These are phyloP conservation scores for Laticauda colubrina DNA, from an alignment of 2,113 vertebrate genomes.

Conservation along the genomic window DNA sequence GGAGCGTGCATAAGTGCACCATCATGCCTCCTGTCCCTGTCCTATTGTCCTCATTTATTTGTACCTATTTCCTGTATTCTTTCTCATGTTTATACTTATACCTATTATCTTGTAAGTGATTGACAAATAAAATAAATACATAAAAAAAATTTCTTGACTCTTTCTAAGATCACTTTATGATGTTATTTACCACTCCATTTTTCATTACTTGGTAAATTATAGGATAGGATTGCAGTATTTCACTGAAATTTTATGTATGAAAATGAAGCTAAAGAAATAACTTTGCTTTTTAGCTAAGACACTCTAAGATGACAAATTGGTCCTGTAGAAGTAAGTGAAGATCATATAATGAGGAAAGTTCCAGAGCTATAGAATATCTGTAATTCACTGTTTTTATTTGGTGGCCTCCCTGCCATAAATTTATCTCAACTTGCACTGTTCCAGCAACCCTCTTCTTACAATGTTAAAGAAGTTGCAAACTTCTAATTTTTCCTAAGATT, in stretches of 20 bases:
- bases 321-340: background rate
- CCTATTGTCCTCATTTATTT: too few relatives aligned
- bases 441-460: background rate
- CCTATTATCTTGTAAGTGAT: too few relatives aligned
- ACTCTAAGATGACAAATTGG: background rate
- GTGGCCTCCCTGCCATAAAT: background rate
- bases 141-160: background rate
- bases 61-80: too few relatives aligned
- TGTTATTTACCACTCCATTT: background rate
- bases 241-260: background rate
- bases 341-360: background rate
- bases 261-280: background rate
- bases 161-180: background rate
- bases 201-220: background rate
- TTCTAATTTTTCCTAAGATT: background rate
- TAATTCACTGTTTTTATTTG: background rate
- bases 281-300: background rate
- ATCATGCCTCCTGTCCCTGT: too few relatives aligned
- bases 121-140: too few relatives aligned
- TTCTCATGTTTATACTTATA: too few relatives aligned
- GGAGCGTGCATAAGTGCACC: too few relatives aligned
- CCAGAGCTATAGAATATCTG: background rate
- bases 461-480: background rate
- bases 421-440: background rate
- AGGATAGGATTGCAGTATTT: background rate